Conservation (phyloP, 2,113 vertebrate species). For the Sorex fumeus region DNA sequence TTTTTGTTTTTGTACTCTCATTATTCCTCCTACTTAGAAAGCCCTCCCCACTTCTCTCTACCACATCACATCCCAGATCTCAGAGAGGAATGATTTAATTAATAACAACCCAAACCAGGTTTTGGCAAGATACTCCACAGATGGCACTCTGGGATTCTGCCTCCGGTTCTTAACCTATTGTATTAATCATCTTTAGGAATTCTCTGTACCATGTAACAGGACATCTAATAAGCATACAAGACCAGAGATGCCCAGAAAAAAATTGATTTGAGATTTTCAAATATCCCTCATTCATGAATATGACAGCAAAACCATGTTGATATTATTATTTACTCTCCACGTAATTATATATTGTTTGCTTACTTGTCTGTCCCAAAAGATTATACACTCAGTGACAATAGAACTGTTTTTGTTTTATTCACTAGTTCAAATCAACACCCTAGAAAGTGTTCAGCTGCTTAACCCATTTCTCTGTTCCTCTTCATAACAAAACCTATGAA, state of each 20-base stretch:
- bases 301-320: slow-evolving; percentile 6
- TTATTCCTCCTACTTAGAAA: slow-evolving; percentile 66
- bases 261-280: slow-evolving; percentile 45
- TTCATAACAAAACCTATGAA: slow-evolving; percentile 66
- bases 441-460: neutral
- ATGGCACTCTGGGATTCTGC: slow-evolving; percentile 70
- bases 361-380: slow-evolving; percentile 38
- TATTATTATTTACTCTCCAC: slow-evolving; percentile 3
- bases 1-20: slow-evolving; percentile 55
- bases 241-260: slow-evolving; percentile 39
- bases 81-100: slow-evolving; percentile 52
- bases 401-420: slow-evolving; percentile 56
- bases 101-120: slow-evolving; percentile 64
- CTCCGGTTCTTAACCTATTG: slow-evolving; percentile 45
- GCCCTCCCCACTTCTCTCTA: slow-evolving; percentile 32
- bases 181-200: slow-evolving; percentile 70
- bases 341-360: slow-evolving; percentile 54
- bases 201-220: slow-evolving; percentile 60
- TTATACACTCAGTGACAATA: slow-evolving; percentile 28
- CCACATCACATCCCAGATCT: slow-evolving; percentile 48
- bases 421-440: neutral
- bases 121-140: slow-evolving; percentile 68
- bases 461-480: slow-evolving; percentile 43
- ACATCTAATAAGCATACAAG: slow-evolving; percentile 46
- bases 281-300: slow-evolving; percentile 10